Evolutionary conservation across 1,140 invertebrate species (phyloP).

Genomic region (Cydia amplana): DNA sequence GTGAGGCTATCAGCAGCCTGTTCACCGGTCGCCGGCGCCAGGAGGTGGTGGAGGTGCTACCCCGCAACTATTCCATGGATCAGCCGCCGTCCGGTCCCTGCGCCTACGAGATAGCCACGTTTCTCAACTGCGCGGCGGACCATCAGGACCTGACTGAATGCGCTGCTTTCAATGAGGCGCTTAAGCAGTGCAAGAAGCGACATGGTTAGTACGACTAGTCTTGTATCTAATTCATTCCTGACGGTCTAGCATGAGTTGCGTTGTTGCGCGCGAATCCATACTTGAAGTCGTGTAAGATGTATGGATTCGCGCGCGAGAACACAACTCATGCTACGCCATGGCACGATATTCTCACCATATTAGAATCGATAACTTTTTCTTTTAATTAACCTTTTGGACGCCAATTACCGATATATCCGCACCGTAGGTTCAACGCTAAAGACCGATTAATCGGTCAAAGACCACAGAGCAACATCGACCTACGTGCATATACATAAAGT

Average conservation of each 20-base stretch:
- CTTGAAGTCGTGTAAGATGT: too few species aligned
- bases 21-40: conserved; percentile 85
- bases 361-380: neutral
- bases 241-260: too few species aligned
- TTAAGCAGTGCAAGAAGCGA: conserved; percentile 63
- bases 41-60: conserved; percentile 65
- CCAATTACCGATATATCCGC: too few species aligned
- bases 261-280: too few species aligned
- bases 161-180: conserved; percentile 64
- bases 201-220: conserved; percentile 55
- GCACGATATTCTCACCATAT: too few species aligned
- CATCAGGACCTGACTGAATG: conserved; percentile 62
- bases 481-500: too few species aligned
- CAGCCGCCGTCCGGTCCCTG: conserved; percentile 65
- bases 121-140: conserved; percentile 63
- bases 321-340: too few species aligned
- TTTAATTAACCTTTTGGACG: conserved; percentile 38
- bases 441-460: too few species aligned
- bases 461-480: too few species aligned
- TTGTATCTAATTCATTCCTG: neutral
- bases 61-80: conserved; percentile 59
- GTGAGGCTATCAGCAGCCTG: conserved; percentile 89
- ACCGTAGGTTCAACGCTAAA: too few species aligned
- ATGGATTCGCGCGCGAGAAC: too few species aligned
- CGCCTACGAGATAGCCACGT: conserved; percentile 68